Base-by-base conservation (phyloP, 2,113 vertebrate genomes). In the Chascanopsetta lugubris region DNA sequence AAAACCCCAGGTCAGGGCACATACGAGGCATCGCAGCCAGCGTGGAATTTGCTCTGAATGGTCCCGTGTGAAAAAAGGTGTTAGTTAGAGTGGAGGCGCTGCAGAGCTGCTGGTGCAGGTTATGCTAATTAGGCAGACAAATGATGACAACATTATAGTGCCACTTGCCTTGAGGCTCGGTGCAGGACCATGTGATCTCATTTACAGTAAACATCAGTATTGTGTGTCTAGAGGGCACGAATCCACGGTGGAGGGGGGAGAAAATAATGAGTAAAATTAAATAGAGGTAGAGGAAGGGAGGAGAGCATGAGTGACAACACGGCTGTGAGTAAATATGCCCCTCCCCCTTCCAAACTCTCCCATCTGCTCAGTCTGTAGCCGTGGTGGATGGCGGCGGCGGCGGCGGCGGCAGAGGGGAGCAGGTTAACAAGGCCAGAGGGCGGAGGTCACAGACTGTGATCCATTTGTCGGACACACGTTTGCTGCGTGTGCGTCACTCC, bases 391-490 rank as follows among this genome's bases (percentile, higher is more conserved):
- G 8, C 18, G 40, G 72, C 27, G 3, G 38, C 5, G 8, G 21
- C 15, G 20, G 8, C n/a, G n/a, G 50, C 0, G 1, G 51, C 4
- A 13, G 6, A 1, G 15, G 46, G 54, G 58, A 38, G 13, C 12
- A 6, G 81, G 77, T 79, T 70, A 87, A 82, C 49, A 77, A 57
- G 77, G 82, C 34, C 61, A 53, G 65, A 77, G 77, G 80, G 30
- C 83, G 87, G 56, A 87, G 90, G 85, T 89, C 73, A 62, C 86
- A 88, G 84, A 88, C 89, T 82, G 61, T 13, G 79, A 90, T 91
- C 82, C 56, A 84, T 92, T 82, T 84, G 80, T 85, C 43, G 57
- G 69, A 49, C 26, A 40, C 50, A 66, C 69, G 59, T 56, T 48
- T 62, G 68, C 64, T 69, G 22, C 8, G 48, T 32, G 36, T 51